Percentiles rank a stretch among this genome's conserved stretches.
Conservation (phyloP, 2,888 invertebrate genomes). For the Darwinula stevensoni region DNA sequence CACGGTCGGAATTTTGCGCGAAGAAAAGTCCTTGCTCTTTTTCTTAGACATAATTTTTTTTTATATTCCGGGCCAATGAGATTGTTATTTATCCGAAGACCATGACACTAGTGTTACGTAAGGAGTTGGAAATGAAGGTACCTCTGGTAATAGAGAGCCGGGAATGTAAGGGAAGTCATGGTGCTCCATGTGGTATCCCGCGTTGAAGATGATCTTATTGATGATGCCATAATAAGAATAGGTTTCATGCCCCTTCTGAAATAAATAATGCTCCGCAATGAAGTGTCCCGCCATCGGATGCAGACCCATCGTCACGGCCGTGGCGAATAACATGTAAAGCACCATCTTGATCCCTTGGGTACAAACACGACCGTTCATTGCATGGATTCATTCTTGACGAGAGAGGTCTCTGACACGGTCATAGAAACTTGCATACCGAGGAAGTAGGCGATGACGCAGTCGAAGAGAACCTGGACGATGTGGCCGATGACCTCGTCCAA, state of each 20-base stretch:
- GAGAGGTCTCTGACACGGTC: no score
- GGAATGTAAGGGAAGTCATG: conserved; percentile 96
- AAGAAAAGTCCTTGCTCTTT: no score
- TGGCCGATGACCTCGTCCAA: conserved; percentile 52
- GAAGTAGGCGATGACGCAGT: conserved; percentile 40
- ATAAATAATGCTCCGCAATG: conserved; percentile 97
- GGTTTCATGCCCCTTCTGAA: conserved; percentile 80
- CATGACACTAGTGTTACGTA: no score
- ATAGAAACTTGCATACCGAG: conserved; percentile 55
- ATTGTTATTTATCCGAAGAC: no score
- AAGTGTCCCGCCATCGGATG: conserved; percentile 98
- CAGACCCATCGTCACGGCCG: conserved; percentile 72
- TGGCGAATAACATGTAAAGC: conserved; percentile 56
- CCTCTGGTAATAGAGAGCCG: conserved; percentile 69
- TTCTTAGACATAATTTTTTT: no score
- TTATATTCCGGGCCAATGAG: no score
- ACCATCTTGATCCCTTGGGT: no score
- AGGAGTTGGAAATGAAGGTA: no score
- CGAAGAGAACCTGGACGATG: conserved; percentile 53
- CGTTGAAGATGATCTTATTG: conserved; percentile 91
- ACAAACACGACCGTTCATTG: no score
- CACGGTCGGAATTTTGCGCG: no score
- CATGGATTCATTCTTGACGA: no score
- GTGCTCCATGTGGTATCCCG: conserved; percentile 97
- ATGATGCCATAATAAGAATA: conserved; percentile 93